Base-by-base conservation (phyloP, 2,797 vertebrate species). In the Alfaro cultratus region DNA sequence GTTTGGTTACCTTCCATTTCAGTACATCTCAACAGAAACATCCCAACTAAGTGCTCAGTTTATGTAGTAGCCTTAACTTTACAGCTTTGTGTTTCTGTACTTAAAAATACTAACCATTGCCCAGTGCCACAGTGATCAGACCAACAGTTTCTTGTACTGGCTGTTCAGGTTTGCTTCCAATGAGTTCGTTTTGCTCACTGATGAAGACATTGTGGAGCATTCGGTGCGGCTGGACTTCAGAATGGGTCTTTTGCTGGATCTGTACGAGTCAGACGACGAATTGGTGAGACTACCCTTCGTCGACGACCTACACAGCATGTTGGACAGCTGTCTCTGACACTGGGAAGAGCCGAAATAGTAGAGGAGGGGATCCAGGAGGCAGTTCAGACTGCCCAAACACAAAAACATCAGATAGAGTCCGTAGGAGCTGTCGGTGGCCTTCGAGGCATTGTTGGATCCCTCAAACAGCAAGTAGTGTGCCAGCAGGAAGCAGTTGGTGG, bases 341-440 rank as follows among this genome's bases (percentile, higher is more conserved):
- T 98, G 97, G 0, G 97, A 98, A 5, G 98, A 99, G 5, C 97
- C 97, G 0, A 97, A 98, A 87, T 97, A 99, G 88, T 98, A 99
- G 85, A 98, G 90, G 62, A 99, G 74, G 3, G 98, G 98, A 29
- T 99, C 98, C 41, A 99, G 92, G 79, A 97, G 96, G 79, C 97
- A 97, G 93, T 95, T 99, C 64, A 97, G 0, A 51, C 97, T 99
- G 70, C 97, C 97, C 84, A 98, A 51, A 53, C 97, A 98, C 91
- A 97, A 80, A 46, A 95, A 96, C 26, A 98, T 87, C 62, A 99
- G 94, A 64, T 99, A 99, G 29, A 91, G 91, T 0, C 93, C 95
- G 77, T 98, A 99, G 73, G 96, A 89, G 3, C 93, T 89, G 7
- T 98, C 96, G 13, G 80, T 89, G 73, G 53, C 15, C 68, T 86